phyloP scores from a whole-genome alignment of 2,113 vertebrate genomes.

The Antennarius striatus region DNA sequence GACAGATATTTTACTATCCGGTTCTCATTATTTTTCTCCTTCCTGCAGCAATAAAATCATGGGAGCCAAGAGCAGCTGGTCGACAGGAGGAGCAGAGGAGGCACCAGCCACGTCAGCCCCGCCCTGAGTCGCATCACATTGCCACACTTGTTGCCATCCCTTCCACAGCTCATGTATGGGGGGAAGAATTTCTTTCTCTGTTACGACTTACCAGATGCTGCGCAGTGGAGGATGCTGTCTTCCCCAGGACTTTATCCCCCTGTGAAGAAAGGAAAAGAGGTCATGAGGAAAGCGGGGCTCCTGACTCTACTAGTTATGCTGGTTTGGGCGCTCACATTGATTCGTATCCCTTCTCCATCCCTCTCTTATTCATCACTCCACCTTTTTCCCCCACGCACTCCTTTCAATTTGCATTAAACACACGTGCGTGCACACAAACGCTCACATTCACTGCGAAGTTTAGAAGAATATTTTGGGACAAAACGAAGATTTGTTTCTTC shows the following conservation, averaged over 20 bases:
- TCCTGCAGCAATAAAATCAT: conserved; percentile 13
- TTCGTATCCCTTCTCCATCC: conserved; percentile 68
- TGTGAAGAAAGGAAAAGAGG: conserved; percentile 51
- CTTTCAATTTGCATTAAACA: conserved; percentile 56
- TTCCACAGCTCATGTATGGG: conserved; percentile 27
- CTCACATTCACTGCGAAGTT: too few relatives aligned
- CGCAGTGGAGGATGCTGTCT: conserved; percentile 13
- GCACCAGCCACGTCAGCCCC: conserved; percentile 12
- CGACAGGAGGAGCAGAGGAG: conserved; percentile 3
- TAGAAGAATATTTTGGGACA: too few relatives aligned
- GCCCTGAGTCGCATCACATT: conserved; percentile 23
- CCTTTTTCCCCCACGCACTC: conserved; percentile 54
- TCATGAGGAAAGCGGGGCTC: conserved; percentile 53
- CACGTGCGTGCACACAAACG: conserved; percentile 35
- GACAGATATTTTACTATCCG: too few relatives aligned
- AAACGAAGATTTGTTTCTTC: too few relatives aligned
- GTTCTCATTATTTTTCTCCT: conserved; percentile 2
- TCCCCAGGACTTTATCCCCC: conserved; percentile 33
- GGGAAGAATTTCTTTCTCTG: conserved; percentile 27
- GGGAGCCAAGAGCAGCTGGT: conserved; percentile 16
- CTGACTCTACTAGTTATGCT: conserved; percentile 36
- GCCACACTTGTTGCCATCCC: neutral
- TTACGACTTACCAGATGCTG: conserved; percentile 59
- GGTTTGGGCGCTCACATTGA: conserved; percentile 65
- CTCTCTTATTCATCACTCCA: conserved; percentile 51